Evolutionary conservation across 2,888 invertebrate species (phyloP), one percentile per base, ranked within the genome.

Genomic region (Drosophila formosana): DNA sequence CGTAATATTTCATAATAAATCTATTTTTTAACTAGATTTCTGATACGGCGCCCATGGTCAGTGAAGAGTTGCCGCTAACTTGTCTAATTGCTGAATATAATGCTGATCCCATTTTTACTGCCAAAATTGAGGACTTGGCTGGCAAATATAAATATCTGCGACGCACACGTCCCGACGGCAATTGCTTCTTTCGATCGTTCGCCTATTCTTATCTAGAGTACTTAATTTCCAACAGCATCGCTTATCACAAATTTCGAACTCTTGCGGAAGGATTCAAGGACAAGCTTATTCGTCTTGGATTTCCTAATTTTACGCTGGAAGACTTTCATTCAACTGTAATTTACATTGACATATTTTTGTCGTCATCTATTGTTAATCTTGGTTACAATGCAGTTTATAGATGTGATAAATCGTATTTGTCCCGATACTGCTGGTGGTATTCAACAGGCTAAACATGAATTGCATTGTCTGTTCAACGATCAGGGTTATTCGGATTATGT

Each of bases 111-210:
- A 94, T 97, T 71, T 98, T 97, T 91, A 94, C 95, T 77, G 94
- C 95, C 75, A 98, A 97, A 94, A 95, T 97, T 55, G 95, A 95
- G 93, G 95, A 96, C 92, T 93, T 99, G 75, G 94, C 95, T 65
- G 94, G 95, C 73, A 97, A 97, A 91, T 99, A 98, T 92, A 95
- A 95, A 89, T 94, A 94, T 89, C 95, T 99, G 80, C 94, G 99
- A 75, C 95, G 97, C 91, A 98, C 98, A 52, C 94, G 99, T 78
- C 98, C 98, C 1, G 99, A 99, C 94, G 98, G 99, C 37, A 99
- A 99, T 92, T 99, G 99, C 92, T 99, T 99, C 92, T 99, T 97
- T 93, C 94, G 99, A 87, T 98, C 98, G 51, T 98, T 99, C 93
- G 98, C 97, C 41, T 99, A 96, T 92, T 97, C 97, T 34, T 98